Evolutionary conservation across 2,113 vertebrate genomes (phyloP).

Genomic region (Pelecanus crispus): DNA sequence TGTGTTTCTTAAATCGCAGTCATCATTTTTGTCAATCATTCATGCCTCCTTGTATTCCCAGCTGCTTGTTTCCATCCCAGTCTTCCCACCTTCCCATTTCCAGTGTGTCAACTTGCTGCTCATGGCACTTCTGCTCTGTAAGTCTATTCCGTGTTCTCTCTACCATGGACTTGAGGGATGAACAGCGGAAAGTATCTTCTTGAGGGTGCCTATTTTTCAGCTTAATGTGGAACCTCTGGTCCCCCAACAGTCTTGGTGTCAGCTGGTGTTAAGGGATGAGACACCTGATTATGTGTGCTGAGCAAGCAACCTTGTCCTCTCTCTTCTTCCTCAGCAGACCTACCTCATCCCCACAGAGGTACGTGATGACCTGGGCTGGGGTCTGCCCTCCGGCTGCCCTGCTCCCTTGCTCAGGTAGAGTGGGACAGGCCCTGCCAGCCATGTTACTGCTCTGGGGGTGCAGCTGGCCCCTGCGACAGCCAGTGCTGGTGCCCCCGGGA

Average conservation of each 20-base stretch:
- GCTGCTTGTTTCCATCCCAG: not conserved
- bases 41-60: not conserved
- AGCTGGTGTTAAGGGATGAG: not conserved
- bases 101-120: not conserved
- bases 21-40: not conserved
- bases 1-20: not conserved
- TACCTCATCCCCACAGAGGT: accelerated
- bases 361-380: not conserved
- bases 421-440: not conserved
- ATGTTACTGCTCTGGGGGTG: accelerated
- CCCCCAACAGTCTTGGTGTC: not conserved
- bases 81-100: not conserved
- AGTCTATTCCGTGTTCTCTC: not conserved
- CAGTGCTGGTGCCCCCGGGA: not conserved
- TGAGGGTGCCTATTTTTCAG: not conserved
- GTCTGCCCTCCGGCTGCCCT: not conserved
- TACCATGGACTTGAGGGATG: not conserved
- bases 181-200: not conserved
- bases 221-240: not conserved
- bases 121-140: not conserved
- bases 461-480: not conserved
- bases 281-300: not conserved
- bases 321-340: not conserved
- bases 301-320: not conserved
- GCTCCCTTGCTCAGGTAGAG: not conserved